Conservation (phyloP, 2,797 vertebrate species). For the Clamator glandarius region DNA sequence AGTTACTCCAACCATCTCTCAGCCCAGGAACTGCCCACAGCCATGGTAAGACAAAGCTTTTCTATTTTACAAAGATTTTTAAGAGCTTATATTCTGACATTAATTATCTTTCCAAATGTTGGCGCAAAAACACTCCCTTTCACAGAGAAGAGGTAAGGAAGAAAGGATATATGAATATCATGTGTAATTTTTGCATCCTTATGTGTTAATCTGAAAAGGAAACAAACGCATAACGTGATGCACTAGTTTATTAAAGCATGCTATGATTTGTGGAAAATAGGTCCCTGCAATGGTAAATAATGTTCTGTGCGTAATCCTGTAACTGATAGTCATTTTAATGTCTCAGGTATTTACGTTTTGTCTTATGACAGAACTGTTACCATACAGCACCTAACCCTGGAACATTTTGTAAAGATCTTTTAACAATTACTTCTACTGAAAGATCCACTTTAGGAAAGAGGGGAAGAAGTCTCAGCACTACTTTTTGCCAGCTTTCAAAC, state of each 20-base stretch:
- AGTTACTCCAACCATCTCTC: slow-evolving; percentile 82
- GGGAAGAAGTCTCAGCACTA: not conserved
- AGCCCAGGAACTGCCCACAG: slow-evolving; percentile 88
- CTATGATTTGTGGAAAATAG: not conserved
- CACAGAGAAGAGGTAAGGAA: not conserved
- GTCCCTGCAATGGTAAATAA: not conserved
- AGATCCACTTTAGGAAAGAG: not conserved
- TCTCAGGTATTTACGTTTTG: not conserved
- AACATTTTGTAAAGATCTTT: not conserved
- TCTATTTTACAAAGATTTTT: not conserved
- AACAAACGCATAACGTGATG: fast-evolving
- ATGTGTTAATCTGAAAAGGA: not conserved
- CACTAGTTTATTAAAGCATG: not conserved
- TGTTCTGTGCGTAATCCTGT: not conserved
- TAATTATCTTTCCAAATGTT: not conserved
- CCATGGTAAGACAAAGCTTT: slow-evolving; percentile 82
- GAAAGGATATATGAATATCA: not conserved
- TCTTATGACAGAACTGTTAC: not conserved
- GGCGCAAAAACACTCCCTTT: not conserved
- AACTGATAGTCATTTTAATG: fast-evolving
- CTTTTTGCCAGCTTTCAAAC: not conserved
- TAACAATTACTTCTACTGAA: not conserved
- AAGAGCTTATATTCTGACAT: not conserved
- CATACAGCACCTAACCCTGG: not conserved
- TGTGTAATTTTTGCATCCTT: not conserved